A percentile compares a stretch with the other conserved stretches of the same genome.
These are phyloP conservation scores for Calephelis nemesis DNA, from an alignment of 1,140 invertebrate species.

Conservation along the genomic window DNA sequence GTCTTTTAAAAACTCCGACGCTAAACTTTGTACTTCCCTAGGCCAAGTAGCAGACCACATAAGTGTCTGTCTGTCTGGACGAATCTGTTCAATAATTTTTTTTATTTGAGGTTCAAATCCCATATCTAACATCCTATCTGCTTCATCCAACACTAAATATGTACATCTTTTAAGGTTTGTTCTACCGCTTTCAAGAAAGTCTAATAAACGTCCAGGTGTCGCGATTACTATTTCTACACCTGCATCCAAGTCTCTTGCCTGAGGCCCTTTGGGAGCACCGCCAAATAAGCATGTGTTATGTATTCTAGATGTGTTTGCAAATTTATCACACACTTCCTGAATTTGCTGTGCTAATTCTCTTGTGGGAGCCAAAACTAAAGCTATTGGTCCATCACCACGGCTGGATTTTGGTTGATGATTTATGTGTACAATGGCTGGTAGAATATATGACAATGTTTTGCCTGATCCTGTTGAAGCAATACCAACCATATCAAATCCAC, in stretches of 20 bases:
- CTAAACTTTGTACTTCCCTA: constrained; percentile 92
- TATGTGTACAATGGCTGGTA: constrained; percentile 95
- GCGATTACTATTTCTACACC: constrained; percentile 95
- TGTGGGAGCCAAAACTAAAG: constrained; percentile 95
- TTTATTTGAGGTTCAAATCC: constrained; percentile 99
- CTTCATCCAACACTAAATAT: constrained; percentile 98
- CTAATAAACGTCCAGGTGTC: constrained; percentile 96
- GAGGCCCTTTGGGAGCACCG: constrained; percentile 93
- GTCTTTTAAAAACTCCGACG: constrained; percentile 93
- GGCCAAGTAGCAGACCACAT: constrained; percentile 99
- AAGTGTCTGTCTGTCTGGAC: constrained; percentile 84
- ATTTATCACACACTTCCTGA: constrained; percentile 95
- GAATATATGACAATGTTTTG: constrained; percentile 92
- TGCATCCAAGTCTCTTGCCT: constrained; percentile 91
- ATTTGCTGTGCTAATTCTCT: constrained; percentile 98
- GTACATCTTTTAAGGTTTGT: constrained; percentile 95
- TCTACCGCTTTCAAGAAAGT: constrained; percentile 96
- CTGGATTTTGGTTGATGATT: constrained; percentile 92
- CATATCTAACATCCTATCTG: constrained; percentile 98
- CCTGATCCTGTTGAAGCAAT: constrained; percentile 98
- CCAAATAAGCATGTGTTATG: constrained; percentile 97
- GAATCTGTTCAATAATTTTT: constrained; percentile 97
- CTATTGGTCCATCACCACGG: constrained; percentile 94
- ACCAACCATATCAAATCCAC: constrained; percentile 95
- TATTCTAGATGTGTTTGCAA: constrained; percentile 91